Conservation (phyloP, 2,888 invertebrate species). For the Eupeodes luniger region DNA sequence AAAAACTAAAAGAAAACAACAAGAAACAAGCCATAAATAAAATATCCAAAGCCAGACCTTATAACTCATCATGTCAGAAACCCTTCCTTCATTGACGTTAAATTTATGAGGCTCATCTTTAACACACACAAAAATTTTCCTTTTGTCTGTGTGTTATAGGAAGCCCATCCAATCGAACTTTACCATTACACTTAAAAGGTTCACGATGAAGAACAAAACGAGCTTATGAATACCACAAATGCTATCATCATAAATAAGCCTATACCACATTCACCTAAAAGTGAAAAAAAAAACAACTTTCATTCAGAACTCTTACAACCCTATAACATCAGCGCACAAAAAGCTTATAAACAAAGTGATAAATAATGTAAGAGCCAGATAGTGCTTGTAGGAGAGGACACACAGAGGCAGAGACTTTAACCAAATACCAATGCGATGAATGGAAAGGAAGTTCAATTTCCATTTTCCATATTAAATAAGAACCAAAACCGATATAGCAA, state of each 20-base stretch:
- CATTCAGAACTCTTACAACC: conserved; percentile 36
- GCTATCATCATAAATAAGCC: conserved; percentile 60
- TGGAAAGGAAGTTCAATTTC: conserved; percentile 7
- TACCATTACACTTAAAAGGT: background rate
- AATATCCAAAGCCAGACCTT: background rate
- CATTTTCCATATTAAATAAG: conserved; percentile 13
- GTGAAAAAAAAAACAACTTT: background rate
- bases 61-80: conserved; percentile 26
- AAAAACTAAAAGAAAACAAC: background rate
- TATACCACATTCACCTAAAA: background rate
- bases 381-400: background rate
- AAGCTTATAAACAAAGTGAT: conserved; percentile 22
- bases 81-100: conserved; percentile 34
- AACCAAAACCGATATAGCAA: conserved; percentile 33
- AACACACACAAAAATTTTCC: background rate
- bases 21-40: background rate
- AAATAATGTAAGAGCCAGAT: conserved; percentile 38
- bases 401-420: background rate
- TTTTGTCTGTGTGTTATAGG: background rate
- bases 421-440: background rate
- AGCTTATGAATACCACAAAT: conserved; percentile 40
- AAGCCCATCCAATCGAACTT: conserved; percentile 42
- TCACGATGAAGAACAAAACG: conserved; percentile 32
- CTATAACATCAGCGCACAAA: conserved; percentile 50
- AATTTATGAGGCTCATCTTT: conserved; percentile 34